Evolutionary conservation across 2,888 invertebrate species (phyloP), one percentile per base, ranked within the genome.

Genomic region (Parnassius orleans): DNA sequence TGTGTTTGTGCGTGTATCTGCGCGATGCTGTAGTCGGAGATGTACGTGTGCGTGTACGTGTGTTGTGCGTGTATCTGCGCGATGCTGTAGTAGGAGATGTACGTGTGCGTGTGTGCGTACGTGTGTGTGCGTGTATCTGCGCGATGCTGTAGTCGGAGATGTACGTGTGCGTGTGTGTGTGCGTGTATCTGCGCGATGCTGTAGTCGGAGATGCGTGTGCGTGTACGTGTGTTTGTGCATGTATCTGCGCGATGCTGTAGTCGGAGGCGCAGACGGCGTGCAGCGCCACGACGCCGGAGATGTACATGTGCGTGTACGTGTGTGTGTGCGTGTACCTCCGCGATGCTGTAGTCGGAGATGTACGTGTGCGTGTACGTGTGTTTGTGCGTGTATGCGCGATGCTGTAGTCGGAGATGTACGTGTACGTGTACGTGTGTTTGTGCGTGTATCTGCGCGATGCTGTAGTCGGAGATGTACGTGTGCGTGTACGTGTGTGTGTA

Each of bases 221-320:
- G n/a, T 24, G 3, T 3, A 3, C 3, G 24, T 24, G 24, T 24
- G 3, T 24, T n/a, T 11, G 46, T 3, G 24, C 10, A 42, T 46
- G 9, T 74, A 95, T 95, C 93, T 95, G 97, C 59, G 98, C 99
- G 78, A 99, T 98, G 71, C 99, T 97, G 91, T 99, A 99, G 89
- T 99, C 99, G 42, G 99, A 99, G 47, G 99, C 99, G 86, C 98
- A 99, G 5, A 99, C 98, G 7, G 99, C 99, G 92, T 99, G 99
- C 74, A 99, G 93, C n/a, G 99, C 99, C 91, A 99, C 99, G 11
- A 97, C 96, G 51, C 99, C 99, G 51, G 98, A 98, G 80, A 99
- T 99, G 71, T 96, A n/a, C n/a, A n/a, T n/a, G n/a, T n/a, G n/a
- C n/a, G 42, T 11, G 46, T 2, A 14, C 10, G n/a, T n/a, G n/a